These are phyloP conservation scores for Campoletis raptor DNA, from an alignment of 2,888 invertebrate species.

Conservation along the genomic window DNA sequence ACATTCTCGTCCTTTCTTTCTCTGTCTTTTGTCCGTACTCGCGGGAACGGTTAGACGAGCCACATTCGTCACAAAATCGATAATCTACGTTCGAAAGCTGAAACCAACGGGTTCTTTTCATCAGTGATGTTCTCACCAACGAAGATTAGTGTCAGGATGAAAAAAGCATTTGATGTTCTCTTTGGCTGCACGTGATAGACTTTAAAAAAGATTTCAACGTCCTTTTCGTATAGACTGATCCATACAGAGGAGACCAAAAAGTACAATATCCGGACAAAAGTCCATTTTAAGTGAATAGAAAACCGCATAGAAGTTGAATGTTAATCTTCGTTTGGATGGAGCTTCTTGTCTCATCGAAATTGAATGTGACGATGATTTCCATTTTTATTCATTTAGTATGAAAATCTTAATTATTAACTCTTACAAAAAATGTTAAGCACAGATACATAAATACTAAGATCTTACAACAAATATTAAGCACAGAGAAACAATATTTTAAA, in stretches of 20 bases:
- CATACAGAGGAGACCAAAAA: not conserved
- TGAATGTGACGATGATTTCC: too few species aligned
- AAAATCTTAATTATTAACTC: not conserved
- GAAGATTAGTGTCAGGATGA: not conserved
- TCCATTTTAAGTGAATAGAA: too few species aligned
- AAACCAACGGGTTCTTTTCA: conserved; percentile 46
- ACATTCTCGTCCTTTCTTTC: conserved; percentile 71
- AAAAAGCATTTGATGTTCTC: not conserved
- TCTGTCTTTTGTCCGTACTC: conserved; percentile 8
- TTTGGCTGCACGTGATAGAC: not conserved
- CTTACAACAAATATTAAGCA: not conserved
- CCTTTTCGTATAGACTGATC: not conserved
- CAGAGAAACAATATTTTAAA: not conserved
- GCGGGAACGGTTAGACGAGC: conserved; percentile 78
- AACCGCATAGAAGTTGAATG: too few species aligned
- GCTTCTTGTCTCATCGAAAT: too few species aligned
- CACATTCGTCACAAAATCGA: conserved; percentile 77
- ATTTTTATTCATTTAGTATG: too few species aligned
- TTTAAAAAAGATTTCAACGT: not conserved
- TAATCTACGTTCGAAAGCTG: conserved; percentile 79
- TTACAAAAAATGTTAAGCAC: not conserved
- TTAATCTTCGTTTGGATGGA: too few species aligned
- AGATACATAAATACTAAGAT: too few species aligned
- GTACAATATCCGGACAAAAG: too few species aligned
- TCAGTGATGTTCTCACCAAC: conserved; percentile 10